Evolutionary conservation across 1,140 invertebrate species (phyloP).

Genomic region (Diabrotica undecimpunctata): DNA sequence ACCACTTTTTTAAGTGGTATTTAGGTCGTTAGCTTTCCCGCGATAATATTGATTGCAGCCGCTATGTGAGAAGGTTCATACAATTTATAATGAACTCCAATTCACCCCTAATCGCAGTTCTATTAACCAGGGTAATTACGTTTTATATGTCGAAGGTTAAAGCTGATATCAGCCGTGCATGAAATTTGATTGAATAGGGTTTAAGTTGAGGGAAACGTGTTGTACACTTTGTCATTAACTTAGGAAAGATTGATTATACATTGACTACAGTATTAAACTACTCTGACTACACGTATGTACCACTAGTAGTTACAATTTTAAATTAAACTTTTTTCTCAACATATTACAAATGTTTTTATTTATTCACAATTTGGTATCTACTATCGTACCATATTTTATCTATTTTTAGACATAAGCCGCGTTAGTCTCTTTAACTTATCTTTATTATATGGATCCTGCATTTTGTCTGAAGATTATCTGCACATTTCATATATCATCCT

Average conservation of each 20-base stretch:
- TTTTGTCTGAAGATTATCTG: too few relatives aligned
- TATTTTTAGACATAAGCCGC: too few relatives aligned
- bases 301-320: too few relatives aligned
- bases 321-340: too few relatives aligned
- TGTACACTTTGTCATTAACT: not conserved
- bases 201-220: not conserved
- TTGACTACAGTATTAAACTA: too few relatives aligned
- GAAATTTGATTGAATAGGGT: slow-evolving; percentile 11
- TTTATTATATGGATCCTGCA: too few relatives aligned
- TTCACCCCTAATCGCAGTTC: slow-evolving; percentile 6
- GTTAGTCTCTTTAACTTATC: too few relatives aligned
- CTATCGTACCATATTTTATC: too few relatives aligned
- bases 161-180: slow-evolving; percentile 2
- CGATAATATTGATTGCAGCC: slow-evolving; percentile 5
- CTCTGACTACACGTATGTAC: too few relatives aligned
- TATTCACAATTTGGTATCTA: too few relatives aligned
- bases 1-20: slow-evolving; percentile 18
- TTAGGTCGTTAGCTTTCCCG: slow-evolving; percentile 14
- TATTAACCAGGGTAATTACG: slow-evolving; percentile 5
- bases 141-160: slow-evolving; percentile 9
- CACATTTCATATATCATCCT: too few relatives aligned
- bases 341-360: too few relatives aligned
- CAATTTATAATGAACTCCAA: slow-evolving; percentile 4
- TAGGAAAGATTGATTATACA: not conserved
- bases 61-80: slow-evolving; percentile 1